Evolutionary conservation across 1,140 invertebrate genomes (phyloP), one percentile per base, ranked within the genome.

Genomic region (Patella vulgata): DNA sequence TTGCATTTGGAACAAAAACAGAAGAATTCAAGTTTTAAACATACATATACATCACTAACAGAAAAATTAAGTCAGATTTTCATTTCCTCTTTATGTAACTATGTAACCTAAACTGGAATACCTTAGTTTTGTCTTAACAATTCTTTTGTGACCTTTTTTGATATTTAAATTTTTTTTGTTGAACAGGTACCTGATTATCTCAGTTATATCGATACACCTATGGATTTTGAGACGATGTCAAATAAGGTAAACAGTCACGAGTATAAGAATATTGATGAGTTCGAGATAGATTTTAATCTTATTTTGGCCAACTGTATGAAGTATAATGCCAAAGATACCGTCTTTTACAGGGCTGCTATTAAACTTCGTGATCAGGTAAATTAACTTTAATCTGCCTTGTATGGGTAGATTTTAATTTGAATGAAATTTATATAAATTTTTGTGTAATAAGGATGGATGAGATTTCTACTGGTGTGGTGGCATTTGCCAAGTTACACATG

Each of bases 271-370:
- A 85, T 98, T 40, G 89, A 91, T 55, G 88, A 90, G 19, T 91
- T 98, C 75, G 92, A 96, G 79, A 84, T 84, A 1, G 97, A 99
- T 85, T 98, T 98, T 79, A 90, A 92, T 74, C 85, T 98, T 0
- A 98, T 98, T 90, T 93, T 98, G 30, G 90, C 90, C 55, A 99
- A 98, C 81, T 99, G 96, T 81, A 87, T 96, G 59, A 92, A 90
- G 0, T 99, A 98, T 78, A 98, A 98, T 85, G 91, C 93, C 55
- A 95, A 94, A 82, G 94, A 96, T 72, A 97, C 95, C 0, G 80
- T 88, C 12, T 90, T 89, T 78, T 91, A 91, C 83, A 89, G 91
- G 63, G 91, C 93, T 8, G 96, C 92, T 17, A 85, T 94, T 0
- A 92, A 91, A 74, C 91, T 97, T 89, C 88, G 92, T 48, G 94